Evolutionary conservation across 2,113 vertebrate genomes (phyloP), one percentile per base, ranked within the genome.

Genomic region (Otus sunia): DNA sequence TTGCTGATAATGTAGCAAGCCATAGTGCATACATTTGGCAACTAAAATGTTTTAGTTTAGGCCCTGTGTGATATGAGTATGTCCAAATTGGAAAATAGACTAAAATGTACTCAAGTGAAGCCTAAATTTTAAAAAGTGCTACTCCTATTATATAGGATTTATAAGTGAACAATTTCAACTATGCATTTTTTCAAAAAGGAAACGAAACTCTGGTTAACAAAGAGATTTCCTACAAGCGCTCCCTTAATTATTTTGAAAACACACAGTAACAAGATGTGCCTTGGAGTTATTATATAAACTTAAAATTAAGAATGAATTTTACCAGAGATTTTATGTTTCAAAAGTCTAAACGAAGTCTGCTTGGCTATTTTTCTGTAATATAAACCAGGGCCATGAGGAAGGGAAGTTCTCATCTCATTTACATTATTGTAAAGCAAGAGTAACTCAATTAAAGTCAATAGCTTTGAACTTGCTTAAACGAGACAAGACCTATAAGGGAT

Each of bases 401-500:
- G 83, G 88, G 76, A 96, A 96, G 52, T 88, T 92, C 79, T 97
- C 82, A n/a, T 96, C 82, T 96, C 82, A 88, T 94, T 95, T 95
- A 95, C 94, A 89, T 94, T 95, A 91, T 39, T 95, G 95, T 96
- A 95, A 94, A 95, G 88, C 93, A 95, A 86, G 47, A 89, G 92
- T 94, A 96, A 97, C 79, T 96, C 90, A 95, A 97, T 96, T 96
- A 92, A 93, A 93, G 41, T 69, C 93, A 79, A 93, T 83, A 88
- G 85, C 96, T 97, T 96, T 97, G 96, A 96, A 96, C 92, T 96
- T 88, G 55, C 85, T 96, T 96, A 95, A 96, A 96, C 9, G 47
- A 97, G 96, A 93, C 96, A 95, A 93, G 82, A 90, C 92, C 72
- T 96, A 92, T 93, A 95, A 94, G 81, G 93, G 63, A 88, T 96